Evolutionary conservation across 2,797 vertebrate species (phyloP).

Genomic region (Percopsis omiscomaycus): DNA sequence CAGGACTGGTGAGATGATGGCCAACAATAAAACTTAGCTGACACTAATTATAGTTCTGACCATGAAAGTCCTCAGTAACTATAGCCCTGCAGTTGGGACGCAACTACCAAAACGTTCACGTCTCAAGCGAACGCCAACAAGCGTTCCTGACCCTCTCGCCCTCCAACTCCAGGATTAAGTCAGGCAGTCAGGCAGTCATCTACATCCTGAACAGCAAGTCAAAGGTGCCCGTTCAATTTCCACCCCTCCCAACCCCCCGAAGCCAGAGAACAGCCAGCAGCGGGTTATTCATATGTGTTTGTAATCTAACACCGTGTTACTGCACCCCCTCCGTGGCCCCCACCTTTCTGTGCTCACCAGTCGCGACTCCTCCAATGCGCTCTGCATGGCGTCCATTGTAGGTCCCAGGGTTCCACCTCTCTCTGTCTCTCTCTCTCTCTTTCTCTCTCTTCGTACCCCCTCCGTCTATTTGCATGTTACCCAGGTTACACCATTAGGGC

Average conservation of each 20-base stretch:
- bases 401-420: conserved; percentile 42
- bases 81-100: conserved; percentile 1
- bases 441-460: conserved; percentile 1
- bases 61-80: background rate
- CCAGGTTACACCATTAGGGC: conserved; percentile 76
- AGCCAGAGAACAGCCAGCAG: conserved; percentile 72
- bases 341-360: conserved; percentile 68
- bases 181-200: conserved; percentile 44
- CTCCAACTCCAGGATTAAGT: conserved; percentile 61
- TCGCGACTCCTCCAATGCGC: conserved; percentile 65
- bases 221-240: conserved; percentile 71
- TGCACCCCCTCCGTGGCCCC: conserved; percentile 67
- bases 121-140: conserved; percentile 61
- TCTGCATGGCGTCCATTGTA: conserved; percentile 68
- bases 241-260: conserved; percentile 39
- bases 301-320: conserved; percentile 80
- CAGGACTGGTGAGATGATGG: background rate
- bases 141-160: conserved; percentile 66
- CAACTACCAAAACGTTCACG: background rate
- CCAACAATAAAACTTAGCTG: conserved; percentile 5
- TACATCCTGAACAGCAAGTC: conserved; percentile 71
- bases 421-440: conserved; percentile 13
- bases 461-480: conserved; percentile 73
- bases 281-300: conserved; percentile 81
- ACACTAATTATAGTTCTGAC: background rate